Conservation (phyloP, 2,888 invertebrate genomes). For the Chrysodeixis includens region DNA sequence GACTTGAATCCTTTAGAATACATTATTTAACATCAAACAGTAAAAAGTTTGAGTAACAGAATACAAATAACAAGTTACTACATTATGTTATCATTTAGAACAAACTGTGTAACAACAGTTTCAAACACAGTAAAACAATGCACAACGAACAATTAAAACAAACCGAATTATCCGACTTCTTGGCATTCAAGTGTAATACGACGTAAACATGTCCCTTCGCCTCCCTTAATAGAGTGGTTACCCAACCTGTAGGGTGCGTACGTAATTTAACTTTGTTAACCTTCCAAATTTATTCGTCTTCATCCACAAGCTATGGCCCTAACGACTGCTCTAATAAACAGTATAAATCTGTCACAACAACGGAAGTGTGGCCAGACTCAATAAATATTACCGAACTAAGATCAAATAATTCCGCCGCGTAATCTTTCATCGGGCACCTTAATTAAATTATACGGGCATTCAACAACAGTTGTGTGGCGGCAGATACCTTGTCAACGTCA, state of each 20-base stretch:
- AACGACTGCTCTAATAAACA: slow-evolving; percentile 42
- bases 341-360: slow-evolving; percentile 48
- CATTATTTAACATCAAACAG: too few relatives aligned
- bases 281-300: slow-evolving; percentile 52
- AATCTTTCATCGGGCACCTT: slow-evolving; percentile 46
- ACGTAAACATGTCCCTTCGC: slow-evolving; percentile 34
- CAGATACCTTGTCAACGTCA: slow-evolving; percentile 54
- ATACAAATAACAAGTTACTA: neutral
- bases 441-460: slow-evolving; percentile 49
- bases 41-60: too few relatives aligned
- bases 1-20: too few relatives aligned
- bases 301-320: slow-evolving; percentile 28
- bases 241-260: slow-evolving; percentile 32
- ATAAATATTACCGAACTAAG: slow-evolving; percentile 37
- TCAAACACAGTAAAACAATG: neutral
- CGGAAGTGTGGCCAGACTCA: slow-evolving; percentile 20
- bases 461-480: slow-evolving; percentile 35
- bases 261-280: slow-evolving; percentile 52
- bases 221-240: slow-evolving; percentile 30
- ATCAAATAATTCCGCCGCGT: slow-evolving; percentile 43
- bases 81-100: neutral
- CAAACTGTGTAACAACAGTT: neutral
- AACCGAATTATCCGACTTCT: slow-evolving; percentile 19
- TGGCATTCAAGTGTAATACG: slow-evolving; percentile 24
- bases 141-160: slow-evolving; percentile 2